Evolutionary conservation across 92 coral and sea anemone genomes (phyloP).

Genomic region (Virgularia gustaviana): DNA sequence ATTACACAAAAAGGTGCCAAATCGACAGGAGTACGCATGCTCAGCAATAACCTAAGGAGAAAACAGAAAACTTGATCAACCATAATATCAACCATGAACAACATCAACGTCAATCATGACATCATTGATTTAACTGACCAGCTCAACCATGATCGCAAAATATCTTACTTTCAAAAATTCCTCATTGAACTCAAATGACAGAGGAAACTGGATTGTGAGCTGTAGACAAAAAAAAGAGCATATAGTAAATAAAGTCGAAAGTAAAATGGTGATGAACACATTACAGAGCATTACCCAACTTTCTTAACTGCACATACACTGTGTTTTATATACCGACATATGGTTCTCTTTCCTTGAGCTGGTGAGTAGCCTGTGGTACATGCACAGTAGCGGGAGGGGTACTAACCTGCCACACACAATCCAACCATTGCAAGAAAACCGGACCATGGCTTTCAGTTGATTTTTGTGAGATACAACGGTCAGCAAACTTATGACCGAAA

Average conservation of each 20-base stretch:
- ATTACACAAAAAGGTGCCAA: constrained; percentile 88
- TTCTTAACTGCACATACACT: neutral
- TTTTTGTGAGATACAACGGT: constrained; percentile 59
- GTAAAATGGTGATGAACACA: neutral
- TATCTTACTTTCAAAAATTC: constrained; percentile 67
- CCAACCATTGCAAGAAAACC: constrained; percentile 90
- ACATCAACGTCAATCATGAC: neutral
- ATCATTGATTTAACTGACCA: neutral
- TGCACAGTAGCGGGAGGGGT: neutral
- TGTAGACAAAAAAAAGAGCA: constrained; percentile 24
- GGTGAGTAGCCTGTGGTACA: neutral
- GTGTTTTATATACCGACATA: neutral
- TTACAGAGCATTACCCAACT: neutral
- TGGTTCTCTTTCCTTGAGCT: neutral
- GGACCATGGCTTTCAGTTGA: constrained; percentile 80
- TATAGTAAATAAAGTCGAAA: neutral
- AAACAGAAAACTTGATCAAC: neutral
- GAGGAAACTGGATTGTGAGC: constrained; percentile 88
- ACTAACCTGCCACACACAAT: constrained; percentile 98
- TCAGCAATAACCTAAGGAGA: constrained; percentile 74
- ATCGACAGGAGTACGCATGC: constrained; percentile 87
- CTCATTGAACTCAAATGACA: constrained; percentile 87
- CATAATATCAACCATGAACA: neutral
- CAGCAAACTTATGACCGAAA: constrained; percentile 78
- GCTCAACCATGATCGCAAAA: neutral